phyloP scores from a whole-genome alignment of 2,113 vertebrate species.

The Leucosticte australis region DNA sequence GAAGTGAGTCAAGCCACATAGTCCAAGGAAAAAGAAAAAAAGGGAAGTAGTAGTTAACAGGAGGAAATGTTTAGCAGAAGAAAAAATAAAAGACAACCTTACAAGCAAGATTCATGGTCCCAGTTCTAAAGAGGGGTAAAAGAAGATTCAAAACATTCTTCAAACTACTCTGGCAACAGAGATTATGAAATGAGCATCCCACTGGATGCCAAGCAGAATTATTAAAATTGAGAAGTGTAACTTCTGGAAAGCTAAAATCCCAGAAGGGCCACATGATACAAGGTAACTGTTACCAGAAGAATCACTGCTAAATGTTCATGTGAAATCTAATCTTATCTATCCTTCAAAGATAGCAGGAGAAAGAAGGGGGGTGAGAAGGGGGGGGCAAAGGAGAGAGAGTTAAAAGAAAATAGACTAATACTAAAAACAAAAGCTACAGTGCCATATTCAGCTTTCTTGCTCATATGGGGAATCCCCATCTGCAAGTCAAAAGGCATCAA shows the following conservation, averaged over 20 bases:
- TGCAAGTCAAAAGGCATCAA: background rate
- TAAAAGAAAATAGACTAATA: background rate
- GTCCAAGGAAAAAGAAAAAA: background rate
- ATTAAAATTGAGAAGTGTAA: background rate
- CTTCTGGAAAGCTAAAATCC: background rate
- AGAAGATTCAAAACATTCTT: background rate
- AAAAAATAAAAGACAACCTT: background rate
- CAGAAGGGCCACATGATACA: background rate
- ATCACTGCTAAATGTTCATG: background rate
- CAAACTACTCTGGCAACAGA: background rate
- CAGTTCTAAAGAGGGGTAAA: background rate
- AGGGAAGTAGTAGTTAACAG: background rate
- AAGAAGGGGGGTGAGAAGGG: background rate
- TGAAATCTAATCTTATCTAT: background rate
- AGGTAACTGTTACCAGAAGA: background rate
- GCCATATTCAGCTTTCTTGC: background rate
- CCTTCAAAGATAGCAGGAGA: background rate
- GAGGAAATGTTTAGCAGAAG: background rate
- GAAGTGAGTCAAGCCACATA: background rate
- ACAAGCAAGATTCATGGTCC: background rate
- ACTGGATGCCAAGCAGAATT: rapidly evolving
- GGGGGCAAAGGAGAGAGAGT: rapidly evolving
- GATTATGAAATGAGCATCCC: background rate
- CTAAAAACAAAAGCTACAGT: background rate
- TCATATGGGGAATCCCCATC: background rate